Conservation (phyloP, 2,797 vertebrate species). For the Tarsius wallacei region DNA sequence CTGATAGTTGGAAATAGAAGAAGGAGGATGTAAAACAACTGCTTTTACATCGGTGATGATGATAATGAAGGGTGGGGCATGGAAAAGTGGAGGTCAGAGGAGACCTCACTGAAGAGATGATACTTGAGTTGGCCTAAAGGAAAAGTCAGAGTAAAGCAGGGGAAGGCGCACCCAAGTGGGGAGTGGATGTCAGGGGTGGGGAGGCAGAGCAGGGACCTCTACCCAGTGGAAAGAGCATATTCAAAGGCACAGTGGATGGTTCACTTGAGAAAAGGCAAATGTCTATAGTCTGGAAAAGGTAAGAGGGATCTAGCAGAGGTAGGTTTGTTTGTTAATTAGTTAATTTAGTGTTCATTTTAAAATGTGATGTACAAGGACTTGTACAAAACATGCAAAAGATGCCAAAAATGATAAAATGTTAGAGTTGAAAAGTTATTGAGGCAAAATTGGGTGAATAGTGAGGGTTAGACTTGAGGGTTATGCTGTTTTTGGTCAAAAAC, state of each 20-base stretch:
- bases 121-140: neutral
- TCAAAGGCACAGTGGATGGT: neutral
- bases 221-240: neutral
- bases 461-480: too few species aligned
- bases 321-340: neutral
- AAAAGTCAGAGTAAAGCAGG: neutral
- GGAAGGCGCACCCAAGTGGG: neutral
- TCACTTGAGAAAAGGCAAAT: neutral
- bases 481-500: too few species aligned
- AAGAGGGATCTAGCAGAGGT: neutral
- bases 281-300: neutral
- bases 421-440: neutral
- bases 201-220: too few species aligned
- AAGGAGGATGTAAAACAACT: neutral
- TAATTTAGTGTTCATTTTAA: slow-evolving; percentile 15
- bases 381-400: neutral
- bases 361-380: neutral
- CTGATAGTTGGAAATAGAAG: neutral
- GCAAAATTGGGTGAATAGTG: too few species aligned
- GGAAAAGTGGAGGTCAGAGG: neutral
- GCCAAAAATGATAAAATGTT: neutral
- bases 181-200: too few species aligned
- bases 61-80: neutral
- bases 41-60: neutral
- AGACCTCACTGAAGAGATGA: neutral